phyloP scores from a whole-genome alignment of 2,797 vertebrate species.

The Rhabdophis nuchalis region DNA sequence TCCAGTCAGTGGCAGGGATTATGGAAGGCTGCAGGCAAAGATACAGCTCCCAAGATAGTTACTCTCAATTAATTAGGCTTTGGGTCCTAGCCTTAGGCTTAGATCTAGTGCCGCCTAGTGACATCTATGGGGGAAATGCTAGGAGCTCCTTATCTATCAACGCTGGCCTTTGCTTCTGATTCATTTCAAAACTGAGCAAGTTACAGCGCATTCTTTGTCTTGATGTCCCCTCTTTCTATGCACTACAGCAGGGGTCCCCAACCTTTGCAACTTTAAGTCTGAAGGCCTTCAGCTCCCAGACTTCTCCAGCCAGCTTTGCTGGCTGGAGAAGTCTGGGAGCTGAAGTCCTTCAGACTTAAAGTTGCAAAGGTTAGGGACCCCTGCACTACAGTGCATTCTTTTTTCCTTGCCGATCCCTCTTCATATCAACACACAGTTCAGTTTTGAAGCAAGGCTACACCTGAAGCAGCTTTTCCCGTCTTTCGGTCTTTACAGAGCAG shows the following conservation, averaged over 20 bases:
- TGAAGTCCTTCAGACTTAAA: too few species aligned
- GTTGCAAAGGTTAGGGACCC: too few species aligned
- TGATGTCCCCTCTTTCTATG: neutral
- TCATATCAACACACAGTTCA: too few species aligned
- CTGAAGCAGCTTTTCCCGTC: neutral
- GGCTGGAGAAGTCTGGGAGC: too few species aligned
- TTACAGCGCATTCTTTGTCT: neutral
- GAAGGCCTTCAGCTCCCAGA: too few species aligned
- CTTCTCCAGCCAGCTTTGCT: too few species aligned
- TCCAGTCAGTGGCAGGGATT: neutral
- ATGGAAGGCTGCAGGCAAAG: neutral
- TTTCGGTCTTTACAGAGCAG: neutral
- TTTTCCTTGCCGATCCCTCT: neutral
- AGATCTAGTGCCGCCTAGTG: slow-evolving; percentile 11
- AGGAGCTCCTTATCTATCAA: neutral
- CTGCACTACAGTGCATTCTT: neutral
- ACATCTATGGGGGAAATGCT: neutral
- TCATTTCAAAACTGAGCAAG: neutral
- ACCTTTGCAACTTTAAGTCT: too few species aligned
- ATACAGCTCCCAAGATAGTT: neutral
- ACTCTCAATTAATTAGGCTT: neutral
- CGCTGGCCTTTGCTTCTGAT: neutral
- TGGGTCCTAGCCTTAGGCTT: neutral
- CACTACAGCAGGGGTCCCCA: neutral
- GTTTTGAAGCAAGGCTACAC: neutral